A percentile compares a stretch with the other conserved stretches of the same genome.
These are phyloP conservation scores for Lithobates pipiens DNA, from an alignment of 2,797 vertebrate genomes.

Conservation along the genomic window DNA sequence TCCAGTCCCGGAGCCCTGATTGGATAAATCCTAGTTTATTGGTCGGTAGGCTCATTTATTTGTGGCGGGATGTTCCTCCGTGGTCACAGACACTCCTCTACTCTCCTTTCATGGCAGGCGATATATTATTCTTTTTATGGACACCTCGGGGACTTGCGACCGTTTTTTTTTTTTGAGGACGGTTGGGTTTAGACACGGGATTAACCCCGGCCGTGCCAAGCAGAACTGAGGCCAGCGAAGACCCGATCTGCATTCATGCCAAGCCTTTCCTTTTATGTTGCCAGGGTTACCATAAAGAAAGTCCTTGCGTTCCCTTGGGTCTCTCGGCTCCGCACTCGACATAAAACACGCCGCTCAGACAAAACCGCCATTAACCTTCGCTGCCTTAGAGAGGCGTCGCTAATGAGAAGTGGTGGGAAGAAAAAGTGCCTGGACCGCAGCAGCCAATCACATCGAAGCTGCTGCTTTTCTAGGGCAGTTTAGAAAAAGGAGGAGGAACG, in stretches of 20 bases:
- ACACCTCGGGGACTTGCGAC: neutral
- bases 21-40: too few species aligned
- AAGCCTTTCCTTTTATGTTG: neutral
- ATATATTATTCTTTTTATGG: neutral
- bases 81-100: too few species aligned
- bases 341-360: neutral
- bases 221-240: neutral
- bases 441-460: neutral
- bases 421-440: neutral
- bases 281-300: conserved; percentile 2
- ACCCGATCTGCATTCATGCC: neutral
- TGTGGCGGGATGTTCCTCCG: neutral
- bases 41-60: too few species aligned
- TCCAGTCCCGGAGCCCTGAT: too few species aligned
- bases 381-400: neutral
- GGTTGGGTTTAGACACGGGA: neutral
- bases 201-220: neutral
- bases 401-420: neutral
- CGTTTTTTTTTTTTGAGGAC: too few species aligned
- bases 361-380: neutral
- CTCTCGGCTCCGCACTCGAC: neutral
- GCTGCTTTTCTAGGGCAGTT: too few species aligned
- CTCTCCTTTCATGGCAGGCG: neutral
- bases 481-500: neutral
- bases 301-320: neutral